Conservation (phyloP, 1,140 invertebrate species). For the Drosophila athabasca region DNA sequence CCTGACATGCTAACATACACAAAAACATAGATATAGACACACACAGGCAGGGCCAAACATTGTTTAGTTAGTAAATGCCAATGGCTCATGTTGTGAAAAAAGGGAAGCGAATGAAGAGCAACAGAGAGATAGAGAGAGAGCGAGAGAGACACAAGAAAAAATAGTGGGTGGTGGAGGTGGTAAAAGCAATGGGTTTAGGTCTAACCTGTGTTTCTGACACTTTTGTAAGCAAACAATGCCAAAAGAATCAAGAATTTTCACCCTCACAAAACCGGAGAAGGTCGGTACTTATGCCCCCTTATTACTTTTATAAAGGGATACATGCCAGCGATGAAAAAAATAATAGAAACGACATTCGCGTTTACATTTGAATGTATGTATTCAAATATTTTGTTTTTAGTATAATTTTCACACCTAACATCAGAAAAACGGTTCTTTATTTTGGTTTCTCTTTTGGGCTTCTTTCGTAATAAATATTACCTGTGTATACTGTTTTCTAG, state of each 20-base stretch:
- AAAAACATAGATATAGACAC: slow-evolving; percentile 7
- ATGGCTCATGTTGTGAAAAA: slow-evolving; percentile 47
- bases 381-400: too few species aligned
- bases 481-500: too few species aligned
- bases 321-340: too few species aligned
- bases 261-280: slow-evolving; percentile 4
- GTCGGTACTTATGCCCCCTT: too few species aligned
- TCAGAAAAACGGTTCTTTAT: too few species aligned
- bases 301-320: too few species aligned
- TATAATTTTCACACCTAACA: too few species aligned
- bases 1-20: slow-evolving; percentile 48
- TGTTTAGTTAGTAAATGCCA: slow-evolving; percentile 75
- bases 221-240: slow-evolving; percentile 71
- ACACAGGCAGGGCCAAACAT: slow-evolving; percentile 25
- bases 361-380: too few species aligned
- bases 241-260: slow-evolving; percentile 33
- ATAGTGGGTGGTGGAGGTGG: background rate
- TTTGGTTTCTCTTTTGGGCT: too few species aligned
- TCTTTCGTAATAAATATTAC: too few species aligned
- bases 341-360: too few species aligned
- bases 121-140: slow-evolving; percentile 6
- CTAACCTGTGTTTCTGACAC: slow-evolving; percentile 27
- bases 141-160: background rate
- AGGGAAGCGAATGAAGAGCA: slow-evolving; percentile 24
- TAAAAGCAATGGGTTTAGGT: background rate